These are phyloP conservation scores for Drosophila rufa DNA, from an alignment of 1,140 invertebrate species.

Conservation along the genomic window DNA sequence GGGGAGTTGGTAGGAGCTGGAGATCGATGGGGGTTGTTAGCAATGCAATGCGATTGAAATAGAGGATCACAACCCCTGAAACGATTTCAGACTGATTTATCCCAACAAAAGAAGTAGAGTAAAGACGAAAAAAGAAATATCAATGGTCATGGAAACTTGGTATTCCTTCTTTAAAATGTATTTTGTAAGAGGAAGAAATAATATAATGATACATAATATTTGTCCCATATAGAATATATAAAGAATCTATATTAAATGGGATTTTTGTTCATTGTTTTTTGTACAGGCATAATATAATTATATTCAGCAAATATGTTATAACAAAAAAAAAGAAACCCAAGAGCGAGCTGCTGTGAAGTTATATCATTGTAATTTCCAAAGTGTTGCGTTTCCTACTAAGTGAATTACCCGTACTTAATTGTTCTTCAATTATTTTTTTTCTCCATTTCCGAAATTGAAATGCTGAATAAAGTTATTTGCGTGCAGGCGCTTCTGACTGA, in stretches of 20 bases:
- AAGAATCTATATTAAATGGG: background rate
- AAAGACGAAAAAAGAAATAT: no score
- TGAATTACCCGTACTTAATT: conserved; percentile 20
- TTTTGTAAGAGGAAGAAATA: no score
- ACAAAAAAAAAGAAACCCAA: conserved; percentile 10
- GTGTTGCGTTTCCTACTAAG: conserved; percentile 17
- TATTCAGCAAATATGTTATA: conserved; percentile 1
- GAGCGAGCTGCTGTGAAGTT: background rate
- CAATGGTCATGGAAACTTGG: background rate
- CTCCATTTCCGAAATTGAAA: conserved; percentile 40
- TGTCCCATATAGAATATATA: no score
- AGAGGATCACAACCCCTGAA: conserved; percentile 20
- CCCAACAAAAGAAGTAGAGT: background rate
- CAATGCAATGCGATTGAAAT: conserved; percentile 5
- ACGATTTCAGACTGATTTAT: conserved; percentile 9
- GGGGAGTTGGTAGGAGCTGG: background rate
- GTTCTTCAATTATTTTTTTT: conserved; percentile 37
- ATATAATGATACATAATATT: no score
- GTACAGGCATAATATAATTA: background rate
- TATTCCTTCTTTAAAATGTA: background rate
- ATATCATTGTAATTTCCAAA: conserved; percentile 26
- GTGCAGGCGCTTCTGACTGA: conserved; percentile 40
- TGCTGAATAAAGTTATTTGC: conserved; percentile 63
- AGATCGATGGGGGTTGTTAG: conserved; percentile 30
- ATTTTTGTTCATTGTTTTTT: background rate